phyloP scores from a whole-genome alignment of 2,113 vertebrate species.

The Dasypus novemcinctus region DNA sequence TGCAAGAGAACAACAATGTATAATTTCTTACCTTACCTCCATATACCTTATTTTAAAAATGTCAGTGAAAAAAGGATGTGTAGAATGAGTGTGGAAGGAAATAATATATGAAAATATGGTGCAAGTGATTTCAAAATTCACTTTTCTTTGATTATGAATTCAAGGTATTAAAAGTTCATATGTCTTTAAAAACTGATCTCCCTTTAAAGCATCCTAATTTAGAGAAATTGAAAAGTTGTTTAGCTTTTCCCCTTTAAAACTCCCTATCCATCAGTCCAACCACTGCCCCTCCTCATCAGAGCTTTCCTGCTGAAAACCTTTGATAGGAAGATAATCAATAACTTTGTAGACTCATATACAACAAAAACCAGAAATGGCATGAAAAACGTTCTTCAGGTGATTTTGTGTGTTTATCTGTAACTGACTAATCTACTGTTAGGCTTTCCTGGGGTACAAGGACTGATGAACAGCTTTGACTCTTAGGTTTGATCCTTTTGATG shows the following conservation, averaged over 20 bases:
- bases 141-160: neutral
- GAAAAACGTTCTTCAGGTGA: neutral
- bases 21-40: neutral
- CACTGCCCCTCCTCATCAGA: neutral
- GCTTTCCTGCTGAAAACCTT: neutral
- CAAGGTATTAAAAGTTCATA: neutral
- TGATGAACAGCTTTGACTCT: neutral
- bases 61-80: neutral
- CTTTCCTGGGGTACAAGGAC: neutral
- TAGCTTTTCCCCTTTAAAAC: neutral
- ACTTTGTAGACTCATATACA: neutral
- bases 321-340: neutral
- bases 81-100: neutral
- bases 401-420: neutral
- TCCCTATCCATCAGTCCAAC: neutral
- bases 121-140: neutral
- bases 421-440: neutral
- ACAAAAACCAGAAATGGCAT: neutral
- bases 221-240: neutral
- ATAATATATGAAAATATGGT: neutral
- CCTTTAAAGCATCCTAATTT: neutral
- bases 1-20: neutral
- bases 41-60: neutral
- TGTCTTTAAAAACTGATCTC: neutral
- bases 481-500: neutral